Evolutionary conservation across 2,113 vertebrate species (phyloP), one percentile per base, ranked within the genome.

Genomic region (Terrapene triunguis): DNA sequence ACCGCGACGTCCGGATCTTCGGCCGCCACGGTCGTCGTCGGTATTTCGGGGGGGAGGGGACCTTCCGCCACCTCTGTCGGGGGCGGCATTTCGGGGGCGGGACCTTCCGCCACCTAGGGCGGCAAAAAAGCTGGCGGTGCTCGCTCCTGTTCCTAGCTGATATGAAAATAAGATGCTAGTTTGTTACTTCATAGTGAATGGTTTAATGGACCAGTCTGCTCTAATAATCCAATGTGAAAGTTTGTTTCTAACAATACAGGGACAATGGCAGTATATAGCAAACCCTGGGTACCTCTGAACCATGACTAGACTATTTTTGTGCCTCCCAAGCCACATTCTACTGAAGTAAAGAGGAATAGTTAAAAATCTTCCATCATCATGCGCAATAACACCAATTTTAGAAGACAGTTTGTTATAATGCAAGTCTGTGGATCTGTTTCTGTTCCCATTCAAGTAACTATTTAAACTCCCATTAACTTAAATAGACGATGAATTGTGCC

Each of bases 131-230:
- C 5, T 44, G 44, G 44, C 44, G 5, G 44, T 6, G 44, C 44
- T 44, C 44, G 44, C 44, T 44, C 44, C 44, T 44, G 44, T 44
- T 44, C 44, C 2, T 62, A 57, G 65, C 81, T 54, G 88, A 76
- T 89, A 88, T 32, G 84, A 93, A 97, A 97, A 80, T 59, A 80
- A 47, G 84, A 96, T 76, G 94, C 78, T 80, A 53, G 48, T 74
- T 72, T 86, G 19, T 54, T 78, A 80, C 47, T 80, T 65, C 24
- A 50, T n/a, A 24, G 8, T 88, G 10, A 89, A 3, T 87, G 29
- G 59, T 79, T 53, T 89, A 59, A 83, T 7, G 29, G 48, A 50
- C 27, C 42, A 29, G 24, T 80, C 42, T 50, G 90, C 5, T 3
- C 48, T 55, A 51, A 48, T 44, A 51, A 72, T 89, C 90, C 90